These are phyloP conservation scores for Neria commutata DNA, from an alignment of 2,888 invertebrate species.

Conservation along the genomic window DNA sequence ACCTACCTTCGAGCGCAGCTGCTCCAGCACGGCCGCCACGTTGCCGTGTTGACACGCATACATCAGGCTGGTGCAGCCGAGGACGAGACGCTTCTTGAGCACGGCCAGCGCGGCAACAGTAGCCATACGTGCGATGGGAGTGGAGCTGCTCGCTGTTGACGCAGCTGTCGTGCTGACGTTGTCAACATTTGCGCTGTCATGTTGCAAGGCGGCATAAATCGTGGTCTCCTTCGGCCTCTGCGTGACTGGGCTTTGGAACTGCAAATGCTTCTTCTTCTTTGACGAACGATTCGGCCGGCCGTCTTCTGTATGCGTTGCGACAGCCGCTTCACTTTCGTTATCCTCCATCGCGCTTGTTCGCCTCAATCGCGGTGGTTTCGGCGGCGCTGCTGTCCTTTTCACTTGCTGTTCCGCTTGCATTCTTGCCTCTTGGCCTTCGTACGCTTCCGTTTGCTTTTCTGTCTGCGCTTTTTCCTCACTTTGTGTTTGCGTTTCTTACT, in stretches of 20 bases:
- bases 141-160: slow-evolving; percentile 13
- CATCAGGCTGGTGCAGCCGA: slow-evolving; percentile 86
- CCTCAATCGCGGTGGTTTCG: slow-evolving; percentile 36
- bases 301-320: slow-evolving; percentile 8
- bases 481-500: slow-evolving; percentile 9
- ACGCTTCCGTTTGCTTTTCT: slow-evolving; percentile 14
- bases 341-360: not conserved
- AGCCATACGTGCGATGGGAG: not conserved
- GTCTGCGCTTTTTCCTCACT: slow-evolving; percentile 16
- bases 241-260: slow-evolving; percentile 47
- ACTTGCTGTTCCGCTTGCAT: not conserved
- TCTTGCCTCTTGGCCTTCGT: slow-evolving; percentile 8
- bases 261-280: slow-evolving; percentile 46
- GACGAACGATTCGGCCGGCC: slow-evolving; percentile 10
- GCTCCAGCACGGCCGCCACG: slow-evolving; percentile 75
- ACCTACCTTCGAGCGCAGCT: slow-evolving; percentile 77
- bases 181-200: not conserved
- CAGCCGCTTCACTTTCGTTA: slow-evolving; percentile 12
- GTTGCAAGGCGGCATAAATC: no score
- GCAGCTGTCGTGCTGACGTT: slow-evolving; percentile 13
- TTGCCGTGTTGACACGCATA: slow-evolving; percentile 90
- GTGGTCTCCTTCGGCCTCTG: slow-evolving; percentile 12
- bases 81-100: slow-evolving; percentile 62
- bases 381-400: slow-evolving; percentile 22
- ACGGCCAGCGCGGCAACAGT: slow-evolving; percentile 19